These are phyloP conservation scores for Cebidichthys violaceus DNA, from an alignment of 2,113 vertebrate genomes.

Conservation along the genomic window DNA sequence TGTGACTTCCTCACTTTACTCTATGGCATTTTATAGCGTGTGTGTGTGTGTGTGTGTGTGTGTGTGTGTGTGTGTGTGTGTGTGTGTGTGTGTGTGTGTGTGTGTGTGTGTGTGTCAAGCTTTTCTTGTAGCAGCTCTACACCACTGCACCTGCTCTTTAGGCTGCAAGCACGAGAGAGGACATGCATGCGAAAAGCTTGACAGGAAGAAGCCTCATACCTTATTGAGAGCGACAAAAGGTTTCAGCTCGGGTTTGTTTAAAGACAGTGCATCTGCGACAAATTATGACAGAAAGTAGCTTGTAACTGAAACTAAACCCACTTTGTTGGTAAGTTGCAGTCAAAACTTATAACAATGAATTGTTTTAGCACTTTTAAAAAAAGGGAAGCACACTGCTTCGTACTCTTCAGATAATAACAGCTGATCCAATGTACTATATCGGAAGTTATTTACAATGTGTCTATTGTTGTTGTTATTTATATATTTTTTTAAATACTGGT, in stretches of 20 bases:
- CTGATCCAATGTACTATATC: not conserved
- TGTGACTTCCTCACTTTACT: constrained; percentile 65
- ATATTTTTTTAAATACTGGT: not conserved
- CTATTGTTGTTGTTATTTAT: not conserved
- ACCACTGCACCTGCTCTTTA: constrained; percentile 75
- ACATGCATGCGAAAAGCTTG: constrained; percentile 58
- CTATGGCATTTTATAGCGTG: not conserved
- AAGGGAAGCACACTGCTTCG: constrained; percentile 28
- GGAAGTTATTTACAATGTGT: not conserved
- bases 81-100: not conserved
- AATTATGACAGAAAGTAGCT: constrained; percentile 34
- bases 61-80: constrained; percentile 14
- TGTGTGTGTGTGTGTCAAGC: constrained; percentile 1
- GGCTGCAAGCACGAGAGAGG: constrained; percentile 54
- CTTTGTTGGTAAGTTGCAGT: constrained; percentile 57
- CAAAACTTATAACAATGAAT: not conserved
- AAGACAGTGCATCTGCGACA: not conserved
- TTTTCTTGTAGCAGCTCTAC: constrained; percentile 50
- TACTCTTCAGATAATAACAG: not conserved
- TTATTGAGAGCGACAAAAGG: constrained; percentile 43
- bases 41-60: constrained; percentile 10
- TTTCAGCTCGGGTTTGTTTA: constrained; percentile 54
- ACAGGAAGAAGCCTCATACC: constrained; percentile 71
- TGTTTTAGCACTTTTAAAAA: constrained; percentile 11
- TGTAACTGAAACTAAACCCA: constrained; percentile 4